phyloP scores from a whole-genome alignment of 1,140 invertebrate species.

The Pseudomyrmex concolor region DNA sequence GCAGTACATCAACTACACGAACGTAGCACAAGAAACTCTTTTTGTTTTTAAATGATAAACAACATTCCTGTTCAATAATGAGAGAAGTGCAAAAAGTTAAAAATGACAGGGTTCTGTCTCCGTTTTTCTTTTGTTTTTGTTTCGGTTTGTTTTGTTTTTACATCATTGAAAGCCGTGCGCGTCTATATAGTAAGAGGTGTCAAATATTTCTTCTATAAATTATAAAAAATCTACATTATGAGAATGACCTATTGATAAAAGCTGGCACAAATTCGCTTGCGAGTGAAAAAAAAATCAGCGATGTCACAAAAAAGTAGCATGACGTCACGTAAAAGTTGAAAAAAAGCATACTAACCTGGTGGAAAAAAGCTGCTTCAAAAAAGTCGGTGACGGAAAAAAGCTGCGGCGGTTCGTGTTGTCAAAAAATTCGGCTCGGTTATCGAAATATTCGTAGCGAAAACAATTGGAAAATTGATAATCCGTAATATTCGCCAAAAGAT shows the following conservation, averaged over 20 bases:
- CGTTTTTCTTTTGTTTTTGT: background rate
- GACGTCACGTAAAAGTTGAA: constrained; percentile 63
- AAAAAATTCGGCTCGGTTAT: constrained; percentile 40
- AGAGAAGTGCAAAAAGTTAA: background rate
- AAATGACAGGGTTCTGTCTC: constrained; percentile 54
- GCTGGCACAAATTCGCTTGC: constrained; percentile 40
- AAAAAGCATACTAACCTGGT: constrained; percentile 80
- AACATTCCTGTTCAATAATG: too few relatives aligned
- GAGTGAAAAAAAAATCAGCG: constrained; percentile 41
- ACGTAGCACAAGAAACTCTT: too few relatives aligned
- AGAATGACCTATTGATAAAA: constrained; percentile 10
- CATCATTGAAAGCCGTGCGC: constrained; percentile 63
- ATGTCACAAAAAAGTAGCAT: constrained; percentile 57
- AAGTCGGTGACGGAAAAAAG: constrained; percentile 67
- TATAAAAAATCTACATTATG: background rate
- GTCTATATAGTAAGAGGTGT: background rate
- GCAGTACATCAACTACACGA: background rate
- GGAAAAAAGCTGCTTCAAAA: constrained; percentile 77
- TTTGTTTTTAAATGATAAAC: too few relatives aligned
- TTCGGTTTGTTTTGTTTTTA: background rate
- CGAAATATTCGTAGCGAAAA: constrained; percentile 38
- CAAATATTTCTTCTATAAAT: background rate
- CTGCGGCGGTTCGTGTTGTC: constrained; percentile 35
- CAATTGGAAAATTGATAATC: background rate
- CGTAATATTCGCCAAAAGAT: background rate